Percentiles rank a stretch among this genome's conserved stretches.
Conservation (phyloP, 2,888 invertebrate species). For the Perdita meconis region DNA sequence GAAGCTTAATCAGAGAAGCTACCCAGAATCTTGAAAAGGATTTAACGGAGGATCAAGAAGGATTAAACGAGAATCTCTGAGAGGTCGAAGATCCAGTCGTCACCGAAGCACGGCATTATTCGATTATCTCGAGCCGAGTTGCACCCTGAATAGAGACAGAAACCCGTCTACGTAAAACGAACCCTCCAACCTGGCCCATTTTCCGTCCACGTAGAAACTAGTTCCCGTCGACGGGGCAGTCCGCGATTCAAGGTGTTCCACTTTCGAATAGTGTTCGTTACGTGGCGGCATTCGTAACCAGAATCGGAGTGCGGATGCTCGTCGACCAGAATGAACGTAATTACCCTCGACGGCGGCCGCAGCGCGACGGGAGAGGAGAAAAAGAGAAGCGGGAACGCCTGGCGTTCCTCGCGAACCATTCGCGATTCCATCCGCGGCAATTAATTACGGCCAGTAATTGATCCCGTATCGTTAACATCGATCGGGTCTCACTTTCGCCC, state of each 20-base stretch:
- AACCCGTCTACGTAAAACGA: background rate
- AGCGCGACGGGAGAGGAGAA: background rate
- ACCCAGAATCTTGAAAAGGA: too few relatives aligned
- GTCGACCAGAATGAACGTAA: background rate
- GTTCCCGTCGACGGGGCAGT: constrained; percentile 10
- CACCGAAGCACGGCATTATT: too few relatives aligned
- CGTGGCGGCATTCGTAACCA: constrained; percentile 16
- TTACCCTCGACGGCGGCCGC: background rate
- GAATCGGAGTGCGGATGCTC: constrained; percentile 28
- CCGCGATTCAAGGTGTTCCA: constrained; percentile 49
- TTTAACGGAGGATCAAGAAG: too few relatives aligned
- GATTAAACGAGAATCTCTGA: too few relatives aligned
- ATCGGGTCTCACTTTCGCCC: constrained; percentile 59
- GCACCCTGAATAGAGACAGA: too few relatives aligned
- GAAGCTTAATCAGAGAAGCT: too few relatives aligned
- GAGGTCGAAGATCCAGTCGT: too few relatives aligned
- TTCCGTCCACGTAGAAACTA: constrained; percentile 41
- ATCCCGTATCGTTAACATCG: constrained; percentile 54
- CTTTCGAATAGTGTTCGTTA: constrained; percentile 48
- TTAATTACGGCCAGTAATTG: constrained; percentile 55
- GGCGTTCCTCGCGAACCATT: constrained; percentile 20
- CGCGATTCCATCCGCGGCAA: constrained; percentile 8
- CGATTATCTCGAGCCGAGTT: too few relatives aligned
- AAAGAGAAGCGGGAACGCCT: background rate
- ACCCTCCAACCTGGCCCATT: constrained; percentile 28